Evolutionary conservation across 2,888 invertebrate genomes (phyloP).

Genomic region (Drosophila silvestris): DNA sequence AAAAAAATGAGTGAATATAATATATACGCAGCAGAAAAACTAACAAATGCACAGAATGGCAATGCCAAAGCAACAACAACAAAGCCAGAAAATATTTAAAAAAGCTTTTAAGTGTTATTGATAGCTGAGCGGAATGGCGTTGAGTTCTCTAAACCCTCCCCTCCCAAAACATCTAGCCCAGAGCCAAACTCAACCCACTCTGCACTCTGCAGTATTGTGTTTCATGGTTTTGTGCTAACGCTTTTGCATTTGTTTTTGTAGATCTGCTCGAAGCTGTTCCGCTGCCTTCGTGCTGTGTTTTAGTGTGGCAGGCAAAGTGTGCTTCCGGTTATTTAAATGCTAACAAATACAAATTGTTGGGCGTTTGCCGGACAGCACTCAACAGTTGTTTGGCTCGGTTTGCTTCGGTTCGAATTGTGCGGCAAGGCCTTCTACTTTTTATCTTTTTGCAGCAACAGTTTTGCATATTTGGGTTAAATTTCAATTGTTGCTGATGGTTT

Average conservation of each 20-base stretch:
- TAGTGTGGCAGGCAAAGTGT: constrained; percentile 30
- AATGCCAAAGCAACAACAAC: constrained; percentile 35
- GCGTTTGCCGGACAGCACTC: constrained; percentile 69
- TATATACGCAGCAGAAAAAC: constrained; percentile 64
- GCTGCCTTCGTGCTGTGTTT: constrained; percentile 34
- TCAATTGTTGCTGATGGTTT: constrained; percentile 40
- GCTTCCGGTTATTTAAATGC: constrained; percentile 80
- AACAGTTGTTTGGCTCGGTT: constrained; percentile 70
- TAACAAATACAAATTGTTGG: constrained; percentile 77
- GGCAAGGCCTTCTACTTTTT: constrained; percentile 36
- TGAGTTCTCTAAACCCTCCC: not conserved
- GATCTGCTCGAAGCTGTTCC: constrained; percentile 46
- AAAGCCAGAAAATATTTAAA: constrained; percentile 67
- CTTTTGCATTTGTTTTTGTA: constrained; percentile 45
- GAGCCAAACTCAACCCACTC: not conserved
- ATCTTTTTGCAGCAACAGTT: constrained; percentile 46
- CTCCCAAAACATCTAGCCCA: not conserved
- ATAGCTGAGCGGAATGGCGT: constrained; percentile 59
- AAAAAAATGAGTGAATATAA: constrained; percentile 63
- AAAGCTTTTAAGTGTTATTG: constrained; percentile 80
- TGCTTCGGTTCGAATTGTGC: constrained; percentile 35
- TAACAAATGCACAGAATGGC: constrained; percentile 62
- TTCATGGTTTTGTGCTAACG: constrained; percentile 35
- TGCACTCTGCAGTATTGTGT: constrained; percentile 45
- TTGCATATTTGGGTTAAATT: constrained; percentile 62